Base-by-base conservation (phyloP, 2,797 vertebrate species). In the Morus bassanus region DNA sequence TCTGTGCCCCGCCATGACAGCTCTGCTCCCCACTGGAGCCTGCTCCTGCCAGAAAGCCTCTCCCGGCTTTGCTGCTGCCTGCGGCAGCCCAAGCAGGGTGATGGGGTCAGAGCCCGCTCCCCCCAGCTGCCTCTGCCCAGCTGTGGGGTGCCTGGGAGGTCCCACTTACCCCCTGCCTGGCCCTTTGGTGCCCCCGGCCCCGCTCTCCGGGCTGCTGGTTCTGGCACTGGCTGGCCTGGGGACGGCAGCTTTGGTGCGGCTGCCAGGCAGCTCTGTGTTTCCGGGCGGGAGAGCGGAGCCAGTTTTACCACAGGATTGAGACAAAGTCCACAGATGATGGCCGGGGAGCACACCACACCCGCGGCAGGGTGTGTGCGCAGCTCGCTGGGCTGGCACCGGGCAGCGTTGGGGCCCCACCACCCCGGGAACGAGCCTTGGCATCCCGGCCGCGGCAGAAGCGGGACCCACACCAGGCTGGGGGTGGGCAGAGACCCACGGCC, bases 281-380 rank as follows among this genome's bases (percentile, higher is more conserved):
- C 95, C 74, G 65, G 73, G 79, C 64, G 10, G 85, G 73, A 46
- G 46, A 60, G 54, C 3, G 0, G 89, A 50, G 92, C 78, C 75
- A 46, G 60, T 96, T 96, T 54, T 67, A 90, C 61, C 70, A 0
- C 2, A 4, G 53, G 67, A 69, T 4, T 59, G 94, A 95, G 90
- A 60, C 97, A 96, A 97, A 96, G 96, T 97, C 96, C 96, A 91
- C n/a, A 8, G 67, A 70, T 28, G 64, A 87, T 30, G 87, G 41
- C 83, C 12, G 13, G 15, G 45, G 53, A 68, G 60, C 9, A 1
- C 79, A 72, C 95, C 93, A 50, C 85, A 2, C 92, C 94, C 3
- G 25, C 2, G 2, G 0, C 69, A 86, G 95, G 88, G 83, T 0
- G 91, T 87, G 95, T 76, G 93, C 43, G 22, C 0, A 16, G 85